Base-by-base conservation (phyloP, 1,140 invertebrate genomes). In the Cylas formicarius region DNA sequence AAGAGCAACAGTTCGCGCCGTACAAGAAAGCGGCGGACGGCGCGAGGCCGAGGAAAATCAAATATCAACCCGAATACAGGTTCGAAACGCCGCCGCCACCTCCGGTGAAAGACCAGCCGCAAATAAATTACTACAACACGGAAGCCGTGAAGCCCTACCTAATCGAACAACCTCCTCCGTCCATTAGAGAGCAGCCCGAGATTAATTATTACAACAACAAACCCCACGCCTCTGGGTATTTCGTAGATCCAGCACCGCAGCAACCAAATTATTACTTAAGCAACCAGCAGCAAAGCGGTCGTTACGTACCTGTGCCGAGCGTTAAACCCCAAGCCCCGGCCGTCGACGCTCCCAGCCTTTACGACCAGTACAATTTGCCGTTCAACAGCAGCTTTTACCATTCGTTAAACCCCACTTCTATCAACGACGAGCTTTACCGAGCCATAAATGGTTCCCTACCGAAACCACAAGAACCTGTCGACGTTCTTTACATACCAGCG, bases 401-500 rank as follows among this genome's bases (percentile, higher is more conserved):
- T 28, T 24, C 55, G 16, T 13, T 53, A 40, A 50, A 48, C 48
- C 45, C 48, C 3, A 39, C 37, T 19, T 44, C 29, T 3, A 52
- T 61, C 31, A 55, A 58, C 23, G 36, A 43, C 43, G 40, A 52
- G 16, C 47, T 45, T 35, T 44, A 55, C 34, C 42, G 45, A 29
- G 37, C 23, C 17, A 40, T 40, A 24, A 20, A 23, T 18, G 37
- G 28, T 20, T n/a, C 13, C 24, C 9, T 26, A 9, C 24, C 11
- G 24, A 26, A 58, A 29, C 71, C 20, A 58, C 71, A 72, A 56
- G 78, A 81, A 65, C 76, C 83, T 67, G 77, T 87, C 10, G 83
- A 87, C 60, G 58, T 87, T 29, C 66, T 88, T 0, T 89, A 87
- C 56, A 83, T 89, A 2, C 85, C 85, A 9, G 70, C 85, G 20